These are phyloP conservation scores for Zele albiditarsus DNA, from an alignment of 2,888 invertebrate species.

Conservation along the genomic window DNA sequence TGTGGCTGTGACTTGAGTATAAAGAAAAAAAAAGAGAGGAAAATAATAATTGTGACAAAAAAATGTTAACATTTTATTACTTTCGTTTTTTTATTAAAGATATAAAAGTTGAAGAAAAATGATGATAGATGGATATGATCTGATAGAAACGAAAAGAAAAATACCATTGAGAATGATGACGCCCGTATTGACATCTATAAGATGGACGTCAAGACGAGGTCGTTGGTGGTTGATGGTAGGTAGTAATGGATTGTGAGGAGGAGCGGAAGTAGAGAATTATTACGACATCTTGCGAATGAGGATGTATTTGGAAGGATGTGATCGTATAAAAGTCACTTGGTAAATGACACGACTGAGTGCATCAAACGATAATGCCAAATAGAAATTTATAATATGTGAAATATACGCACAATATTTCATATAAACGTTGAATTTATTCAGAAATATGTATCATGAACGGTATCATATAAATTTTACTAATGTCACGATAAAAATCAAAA, in stretches of 20 bases:
- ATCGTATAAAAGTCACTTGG: conserved; percentile 37
- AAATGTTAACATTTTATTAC: neutral
- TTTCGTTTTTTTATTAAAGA: neutral
- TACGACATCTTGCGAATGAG: conserved; percentile 14
- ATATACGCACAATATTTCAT: neutral
- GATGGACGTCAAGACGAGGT: neutral
- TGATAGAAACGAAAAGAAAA: neutral
- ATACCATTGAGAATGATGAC: conserved; percentile 6
- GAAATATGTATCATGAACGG: too few relatives aligned
- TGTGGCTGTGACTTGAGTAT: neutral
- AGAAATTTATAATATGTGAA: conserved; percentile 14
- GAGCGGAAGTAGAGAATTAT: conserved; percentile 35
- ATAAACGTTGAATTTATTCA: too few relatives aligned
- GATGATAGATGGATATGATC: neutral
- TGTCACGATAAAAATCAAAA: too few relatives aligned
- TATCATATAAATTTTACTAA: too few relatives aligned
- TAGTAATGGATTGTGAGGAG: conserved; percentile 17
- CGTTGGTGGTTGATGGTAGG: neutral
- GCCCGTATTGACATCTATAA: neutral
- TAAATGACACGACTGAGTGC: conserved; percentile 21
- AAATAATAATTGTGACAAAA: neutral
- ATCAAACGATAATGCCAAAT: conserved; percentile 24
- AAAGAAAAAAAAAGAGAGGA: neutral
- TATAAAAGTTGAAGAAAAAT: neutral
- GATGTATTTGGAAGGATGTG: conserved; percentile 33